Evolutionary conservation across 2,113 vertebrate species (phyloP), one percentile per base, ranked within the genome.

Genomic region (Columbina picui): DNA sequence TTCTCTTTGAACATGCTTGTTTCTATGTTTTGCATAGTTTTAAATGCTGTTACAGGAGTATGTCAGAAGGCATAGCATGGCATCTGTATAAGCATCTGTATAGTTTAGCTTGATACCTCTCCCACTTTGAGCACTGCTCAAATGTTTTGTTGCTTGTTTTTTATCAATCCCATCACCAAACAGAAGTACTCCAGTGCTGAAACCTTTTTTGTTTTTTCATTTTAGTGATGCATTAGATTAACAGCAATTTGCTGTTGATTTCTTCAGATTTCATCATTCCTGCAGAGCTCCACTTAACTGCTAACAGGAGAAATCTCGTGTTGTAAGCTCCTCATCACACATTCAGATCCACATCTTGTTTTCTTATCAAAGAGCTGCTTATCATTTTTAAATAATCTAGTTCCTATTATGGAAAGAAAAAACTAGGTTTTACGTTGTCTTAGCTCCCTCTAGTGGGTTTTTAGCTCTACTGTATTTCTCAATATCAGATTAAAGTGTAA

Each of bases 371-470:
- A 83, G 22, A 56, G 36, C 59, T 74, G 29, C 1, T 3, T 18
- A 14, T 52, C 2, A 4, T 45, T 86, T 65, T 43, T 10, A 73
- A 36, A 43, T 43, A 68, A 80, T 14, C 19, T 4, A 18, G 45
- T 39, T 64, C 11, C 43, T 36, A 1, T 25, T 59, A 13, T 1
- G 59, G 45, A 27, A 55, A 52, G 19, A 10, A 39, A 34, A 52
- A 50, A 7, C 32, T 14, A 12, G 50, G 57, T 88, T 47, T 83
- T 36, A 23, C 1, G 5, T 86, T 73, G 59, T 18, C 32, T 32
- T 65, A 94, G 97, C 98, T 90, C 98, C 98, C 97, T 71, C 98
- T 98, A 83, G 96, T 93, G 98, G 57, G 34, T 4, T 85, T 90
- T 49, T 22, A 5, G 29, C n/a, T 45, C 53, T 45, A 45, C 12